Evolutionary conservation across 2,113 vertebrate genomes (phyloP).

Genomic region (Agapornis roseicollis): DNA sequence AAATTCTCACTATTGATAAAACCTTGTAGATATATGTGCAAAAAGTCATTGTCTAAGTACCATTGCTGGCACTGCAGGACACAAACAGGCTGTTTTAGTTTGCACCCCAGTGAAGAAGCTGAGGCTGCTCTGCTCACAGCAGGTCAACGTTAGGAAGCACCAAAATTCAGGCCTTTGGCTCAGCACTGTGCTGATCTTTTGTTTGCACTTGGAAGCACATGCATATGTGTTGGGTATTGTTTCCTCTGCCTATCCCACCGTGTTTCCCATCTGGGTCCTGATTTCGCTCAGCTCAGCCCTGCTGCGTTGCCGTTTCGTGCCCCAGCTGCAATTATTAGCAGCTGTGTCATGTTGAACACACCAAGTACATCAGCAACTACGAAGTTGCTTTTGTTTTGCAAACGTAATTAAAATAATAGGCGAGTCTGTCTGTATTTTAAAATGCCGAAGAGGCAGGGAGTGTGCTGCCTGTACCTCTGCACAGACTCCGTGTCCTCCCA

Average conservation of each 20-base stretch:
- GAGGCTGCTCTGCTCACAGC: not conserved
- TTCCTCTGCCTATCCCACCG: fast-evolving
- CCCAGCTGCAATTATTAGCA: not conserved
- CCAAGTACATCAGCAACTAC: not conserved
- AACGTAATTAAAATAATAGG: not conserved
- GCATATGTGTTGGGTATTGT: fast-evolving
- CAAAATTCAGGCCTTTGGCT: not conserved
- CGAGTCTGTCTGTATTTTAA: not conserved
- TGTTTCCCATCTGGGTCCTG: not conserved
- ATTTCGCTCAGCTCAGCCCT: fast-evolving
- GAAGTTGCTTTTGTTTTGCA: not conserved
- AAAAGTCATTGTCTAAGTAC: not conserved
- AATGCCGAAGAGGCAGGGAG: not conserved
- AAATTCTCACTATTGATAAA: not conserved
- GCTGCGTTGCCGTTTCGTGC: not conserved
- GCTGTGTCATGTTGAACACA: not conserved
- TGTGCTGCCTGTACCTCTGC: not conserved
- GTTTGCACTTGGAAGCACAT: not conserved
- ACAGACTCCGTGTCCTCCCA: not conserved
- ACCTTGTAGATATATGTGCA: not conserved
- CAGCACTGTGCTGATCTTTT: fast-evolving
- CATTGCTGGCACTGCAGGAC: not conserved
- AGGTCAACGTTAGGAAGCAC: fast-evolving
- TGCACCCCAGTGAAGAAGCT: fast-evolving
- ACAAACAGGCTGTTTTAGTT: not conserved